A percentile compares a stretch with the other conserved stretches of the same genome.
These are phyloP conservation scores for Emys orbicularis DNA, from an alignment of 2,797 vertebrate species.

Conservation along the genomic window DNA sequence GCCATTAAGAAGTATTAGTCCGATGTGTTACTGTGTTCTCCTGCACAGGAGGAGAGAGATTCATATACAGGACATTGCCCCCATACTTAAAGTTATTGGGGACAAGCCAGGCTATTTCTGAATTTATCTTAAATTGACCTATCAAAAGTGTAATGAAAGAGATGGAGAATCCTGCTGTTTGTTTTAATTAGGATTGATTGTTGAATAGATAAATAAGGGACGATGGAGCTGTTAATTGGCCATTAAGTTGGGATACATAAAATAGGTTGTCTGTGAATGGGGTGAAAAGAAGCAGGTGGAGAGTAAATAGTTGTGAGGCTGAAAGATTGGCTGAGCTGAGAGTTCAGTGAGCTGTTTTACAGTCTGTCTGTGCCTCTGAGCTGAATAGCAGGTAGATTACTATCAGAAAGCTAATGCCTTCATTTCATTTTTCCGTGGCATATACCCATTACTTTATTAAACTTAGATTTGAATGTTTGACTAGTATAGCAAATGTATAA, in stretches of 20 bases:
- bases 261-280: not conserved
- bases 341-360: not conserved
- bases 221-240: not conserved
- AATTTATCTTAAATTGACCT: not conserved
- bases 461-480: not conserved
- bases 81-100: not conserved
- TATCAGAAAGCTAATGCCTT: not conserved
- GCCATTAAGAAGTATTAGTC: slow-evolving; percentile 36
- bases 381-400: not conserved
- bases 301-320: not conserved
- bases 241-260: not conserved
- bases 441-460: not conserved
- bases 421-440: not conserved
- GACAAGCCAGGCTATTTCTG: not conserved
- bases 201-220: slow-evolving; percentile 37
- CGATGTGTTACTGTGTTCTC: not conserved
- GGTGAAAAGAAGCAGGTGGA: not conserved
- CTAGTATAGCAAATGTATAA: not conserved
- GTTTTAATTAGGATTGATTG: slow-evolving; percentile 49
- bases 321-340: not conserved
- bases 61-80: not conserved
- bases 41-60: not conserved
- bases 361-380: not conserved
- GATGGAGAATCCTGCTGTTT: slow-evolving; percentile 28
- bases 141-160: slow-evolving; percentile 19